These are phyloP conservation scores for Aleiodes leptofemur DNA, from an alignment of 2,888 invertebrate genomes.

Conservation along the genomic window DNA sequence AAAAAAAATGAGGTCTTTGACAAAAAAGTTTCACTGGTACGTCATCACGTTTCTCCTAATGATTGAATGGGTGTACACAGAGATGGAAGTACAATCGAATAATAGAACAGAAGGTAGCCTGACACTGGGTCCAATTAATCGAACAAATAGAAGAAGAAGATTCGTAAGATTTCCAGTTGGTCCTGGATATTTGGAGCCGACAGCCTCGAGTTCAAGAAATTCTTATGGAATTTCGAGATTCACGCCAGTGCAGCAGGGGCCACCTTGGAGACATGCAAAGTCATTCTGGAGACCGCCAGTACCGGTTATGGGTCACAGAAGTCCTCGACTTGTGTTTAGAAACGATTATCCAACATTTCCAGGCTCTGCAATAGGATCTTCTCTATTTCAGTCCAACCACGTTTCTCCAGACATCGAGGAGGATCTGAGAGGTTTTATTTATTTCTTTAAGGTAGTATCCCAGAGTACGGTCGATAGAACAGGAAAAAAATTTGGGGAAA, in stretches of 20 bases:
- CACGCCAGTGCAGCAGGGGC: conserved; percentile 57
- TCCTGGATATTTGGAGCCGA: conserved; percentile 59
- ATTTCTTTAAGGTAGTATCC: conserved; percentile 4
- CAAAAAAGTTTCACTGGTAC: conserved; percentile 66
- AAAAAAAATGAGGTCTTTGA: conserved; percentile 67
- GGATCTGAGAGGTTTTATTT: conserved; percentile 67
- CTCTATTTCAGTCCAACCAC: conserved; percentile 70
- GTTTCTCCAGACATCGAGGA: conserved; percentile 69
- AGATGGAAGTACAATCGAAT: conserved; percentile 41
- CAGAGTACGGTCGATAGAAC: no score
- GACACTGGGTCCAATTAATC: conserved; percentile 25
- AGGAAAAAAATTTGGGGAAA: no score
- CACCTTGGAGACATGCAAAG: conserved; percentile 70
- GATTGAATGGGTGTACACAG: conserved; percentile 45
- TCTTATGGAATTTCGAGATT: conserved; percentile 59
- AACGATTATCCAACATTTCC: conserved; percentile 69
- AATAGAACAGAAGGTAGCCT: conserved; percentile 20
- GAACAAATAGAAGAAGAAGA: conserved; percentile 53
- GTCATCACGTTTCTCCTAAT: conserved; percentile 62
- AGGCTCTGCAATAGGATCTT: conserved; percentile 61
- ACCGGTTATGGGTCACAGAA: conserved; percentile 72
- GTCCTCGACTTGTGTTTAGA: conserved; percentile 71
- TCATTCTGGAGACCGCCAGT: conserved; percentile 68
- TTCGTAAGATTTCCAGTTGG: conserved; percentile 68
- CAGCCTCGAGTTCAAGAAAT: conserved; percentile 52